A percentile compares a stretch with the other conserved stretches of the same genome.
Evolutionary conservation across 2,888 invertebrate genomes (phyloP).

Genomic region (Sicus ferrugineus): DNA sequence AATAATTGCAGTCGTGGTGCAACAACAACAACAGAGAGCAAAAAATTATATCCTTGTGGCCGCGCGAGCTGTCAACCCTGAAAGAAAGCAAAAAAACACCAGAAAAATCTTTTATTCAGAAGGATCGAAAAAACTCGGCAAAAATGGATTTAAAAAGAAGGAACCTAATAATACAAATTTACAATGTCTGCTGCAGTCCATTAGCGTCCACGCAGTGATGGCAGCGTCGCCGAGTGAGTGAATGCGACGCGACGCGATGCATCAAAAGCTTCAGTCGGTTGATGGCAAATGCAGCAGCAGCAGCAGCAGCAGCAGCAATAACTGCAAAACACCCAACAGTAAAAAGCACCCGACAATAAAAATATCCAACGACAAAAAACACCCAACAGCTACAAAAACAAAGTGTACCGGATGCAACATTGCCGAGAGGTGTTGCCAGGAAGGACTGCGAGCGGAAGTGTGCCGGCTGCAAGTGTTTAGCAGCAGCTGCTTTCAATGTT

Average conservation of each 20-base stretch:
- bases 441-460: slow-evolving; percentile 29
- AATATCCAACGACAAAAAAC: neutral
- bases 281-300: neutral
- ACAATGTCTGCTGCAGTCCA: neutral
- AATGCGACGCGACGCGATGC: no score
- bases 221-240: neutral
- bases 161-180: slow-evolving; percentile 11
- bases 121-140: no score
- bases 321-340: neutral
- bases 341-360: neutral
- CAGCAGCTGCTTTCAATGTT: slow-evolving; percentile 33
- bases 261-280: slow-evolving; percentile 16
- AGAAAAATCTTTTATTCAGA: no score
- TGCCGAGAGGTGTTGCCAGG: slow-evolving; percentile 24
- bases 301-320: neutral
- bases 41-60: neutral
- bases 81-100: no score
- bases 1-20: slow-evolving; percentile 3
- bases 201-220: slow-evolving; percentile 12
- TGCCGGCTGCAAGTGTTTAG: slow-evolving; percentile 50
- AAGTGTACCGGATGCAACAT: slow-evolving; percentile 23
- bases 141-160: neutral
- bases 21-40: neutral
- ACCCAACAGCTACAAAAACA: slow-evolving; percentile 1
- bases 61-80: no score